A percentile compares a stretch with the other conserved stretches of the same genome.
phyloP scores from a whole-genome alignment of 1,140 invertebrate genomes.

The Yoshiicerus persimilis region DNA sequence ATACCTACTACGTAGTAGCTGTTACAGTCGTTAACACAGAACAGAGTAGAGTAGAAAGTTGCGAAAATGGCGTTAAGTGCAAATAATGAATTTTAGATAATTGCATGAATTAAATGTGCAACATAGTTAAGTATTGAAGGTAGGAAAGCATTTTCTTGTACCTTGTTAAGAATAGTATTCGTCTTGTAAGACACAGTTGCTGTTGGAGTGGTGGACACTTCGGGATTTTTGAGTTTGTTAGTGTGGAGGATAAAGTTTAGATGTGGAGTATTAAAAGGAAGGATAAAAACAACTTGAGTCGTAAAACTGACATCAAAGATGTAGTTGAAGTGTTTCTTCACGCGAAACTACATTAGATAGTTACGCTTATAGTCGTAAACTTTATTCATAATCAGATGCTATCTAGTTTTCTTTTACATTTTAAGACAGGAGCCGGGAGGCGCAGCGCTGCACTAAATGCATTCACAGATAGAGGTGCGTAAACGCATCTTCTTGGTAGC shows the following conservation, averaged over 20 bases:
- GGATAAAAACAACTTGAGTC: conserved; percentile 2
- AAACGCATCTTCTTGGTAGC: not conserved
- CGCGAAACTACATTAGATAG: not conserved
- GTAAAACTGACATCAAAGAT: conserved; percentile 17
- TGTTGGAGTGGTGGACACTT: not conserved
- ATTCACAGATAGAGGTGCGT: not conserved
- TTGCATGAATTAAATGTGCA: too few relatives aligned
- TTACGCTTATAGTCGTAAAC: not conserved
- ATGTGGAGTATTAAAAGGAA: not conserved
- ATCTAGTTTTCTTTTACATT: not conserved
- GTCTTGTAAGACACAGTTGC: too few relatives aligned
- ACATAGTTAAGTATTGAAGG: too few relatives aligned
- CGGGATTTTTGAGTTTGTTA: conserved; percentile 2
- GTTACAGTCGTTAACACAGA: too few relatives aligned
- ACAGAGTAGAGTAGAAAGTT: too few relatives aligned
- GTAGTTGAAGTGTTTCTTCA: not conserved
- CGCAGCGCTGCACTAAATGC: not conserved
- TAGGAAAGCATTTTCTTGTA: too few relatives aligned
- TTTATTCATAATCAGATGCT: conserved; percentile 5
- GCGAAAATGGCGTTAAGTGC: too few relatives aligned
- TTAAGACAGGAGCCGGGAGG: not conserved
- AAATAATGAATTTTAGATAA: too few relatives aligned
- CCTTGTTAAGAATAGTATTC: not conserved
- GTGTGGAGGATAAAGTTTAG: not conserved
- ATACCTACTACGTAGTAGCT: too few relatives aligned